Evolutionary conservation across 2,113 vertebrate genomes (phyloP).

Genomic region (Myrmecobius fasciatus): DNA sequence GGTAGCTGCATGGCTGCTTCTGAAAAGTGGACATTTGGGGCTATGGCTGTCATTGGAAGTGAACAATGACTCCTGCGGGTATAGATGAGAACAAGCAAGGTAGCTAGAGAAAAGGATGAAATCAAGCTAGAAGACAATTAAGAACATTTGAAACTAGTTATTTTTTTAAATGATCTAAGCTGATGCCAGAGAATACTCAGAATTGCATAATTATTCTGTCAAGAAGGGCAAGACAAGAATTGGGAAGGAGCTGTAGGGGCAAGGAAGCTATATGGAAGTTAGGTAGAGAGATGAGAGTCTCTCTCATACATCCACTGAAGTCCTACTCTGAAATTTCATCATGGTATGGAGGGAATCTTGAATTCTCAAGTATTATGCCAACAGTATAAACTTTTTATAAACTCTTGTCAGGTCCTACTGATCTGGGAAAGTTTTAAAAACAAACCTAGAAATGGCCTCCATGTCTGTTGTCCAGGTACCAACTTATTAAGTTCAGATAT

Average conservation of each 20-base stretch:
- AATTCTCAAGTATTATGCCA: no score
- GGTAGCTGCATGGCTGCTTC: conserved; percentile 16
- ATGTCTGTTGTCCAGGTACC: background rate
- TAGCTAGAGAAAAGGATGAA: background rate
- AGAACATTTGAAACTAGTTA: no score
- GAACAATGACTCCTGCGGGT: background rate
- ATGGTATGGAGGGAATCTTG: no score
- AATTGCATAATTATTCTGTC: no score
- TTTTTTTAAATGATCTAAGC: background rate
- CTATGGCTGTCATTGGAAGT: background rate
- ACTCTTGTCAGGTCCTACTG: background rate
- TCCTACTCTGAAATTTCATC: no score
- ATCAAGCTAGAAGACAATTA: background rate
- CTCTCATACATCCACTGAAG: no score
- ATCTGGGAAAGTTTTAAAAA: background rate
- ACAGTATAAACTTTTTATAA: background rate
- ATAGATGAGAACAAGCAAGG: background rate
- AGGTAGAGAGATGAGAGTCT: no score
- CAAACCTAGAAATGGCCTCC: background rate
- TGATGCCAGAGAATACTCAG: no score
- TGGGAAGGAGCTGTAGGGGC: no score
- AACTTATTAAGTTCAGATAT: background rate
- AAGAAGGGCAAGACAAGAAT: no score
- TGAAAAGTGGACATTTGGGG: conserved; percentile 13
- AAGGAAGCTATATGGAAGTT: no score